These are phyloP conservation scores for Drosophila robusta DNA, from an alignment of 2,888 invertebrate species.

Conservation along the genomic window DNA sequence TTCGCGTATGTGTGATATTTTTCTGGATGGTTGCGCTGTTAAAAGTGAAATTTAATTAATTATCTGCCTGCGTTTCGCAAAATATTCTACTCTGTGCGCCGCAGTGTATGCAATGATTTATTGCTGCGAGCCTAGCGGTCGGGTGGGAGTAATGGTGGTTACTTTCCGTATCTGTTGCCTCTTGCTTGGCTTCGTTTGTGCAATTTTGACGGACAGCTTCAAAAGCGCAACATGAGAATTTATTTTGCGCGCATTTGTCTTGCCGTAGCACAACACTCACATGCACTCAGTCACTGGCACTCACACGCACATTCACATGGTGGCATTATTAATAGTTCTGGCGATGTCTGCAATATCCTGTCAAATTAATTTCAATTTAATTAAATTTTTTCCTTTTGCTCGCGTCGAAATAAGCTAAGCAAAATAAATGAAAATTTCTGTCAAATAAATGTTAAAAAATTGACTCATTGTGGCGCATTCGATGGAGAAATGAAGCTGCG, in stretches of 20 bases:
- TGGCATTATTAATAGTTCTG: constrained; percentile 77
- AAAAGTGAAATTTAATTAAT: constrained; percentile 76
- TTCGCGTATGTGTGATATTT: constrained; percentile 66
- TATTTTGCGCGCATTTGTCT: constrained; percentile 78
- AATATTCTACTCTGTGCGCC: constrained; percentile 32
- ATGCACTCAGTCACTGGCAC: constrained; percentile 40
- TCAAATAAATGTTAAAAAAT: constrained; percentile 82
- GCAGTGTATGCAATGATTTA: constrained; percentile 72
- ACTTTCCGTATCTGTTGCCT: constrained; percentile 7
- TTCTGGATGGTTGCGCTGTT: constrained; percentile 38
- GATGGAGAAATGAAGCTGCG: constrained; percentile 29
- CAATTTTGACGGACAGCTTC: constrained; percentile 71
- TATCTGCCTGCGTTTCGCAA: constrained; percentile 49
- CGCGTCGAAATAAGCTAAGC: constrained; percentile 41
- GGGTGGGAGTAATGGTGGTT: constrained; percentile 3
- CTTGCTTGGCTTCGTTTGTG: constrained; percentile 46
- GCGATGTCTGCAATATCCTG: constrained; percentile 67
- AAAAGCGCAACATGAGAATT: constrained; percentile 79
- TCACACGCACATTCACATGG: constrained; percentile 16
- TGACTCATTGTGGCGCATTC: constrained; percentile 75
- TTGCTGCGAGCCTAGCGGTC: constrained; percentile 32
- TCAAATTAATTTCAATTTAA: constrained; percentile 82
- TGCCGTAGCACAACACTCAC: constrained; percentile 43
- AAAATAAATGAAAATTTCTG: constrained; percentile 78
- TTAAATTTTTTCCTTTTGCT: constrained; percentile 61